Base-by-base conservation (phyloP, 2,888 invertebrate genomes). In the Folsomia candida region DNA sequence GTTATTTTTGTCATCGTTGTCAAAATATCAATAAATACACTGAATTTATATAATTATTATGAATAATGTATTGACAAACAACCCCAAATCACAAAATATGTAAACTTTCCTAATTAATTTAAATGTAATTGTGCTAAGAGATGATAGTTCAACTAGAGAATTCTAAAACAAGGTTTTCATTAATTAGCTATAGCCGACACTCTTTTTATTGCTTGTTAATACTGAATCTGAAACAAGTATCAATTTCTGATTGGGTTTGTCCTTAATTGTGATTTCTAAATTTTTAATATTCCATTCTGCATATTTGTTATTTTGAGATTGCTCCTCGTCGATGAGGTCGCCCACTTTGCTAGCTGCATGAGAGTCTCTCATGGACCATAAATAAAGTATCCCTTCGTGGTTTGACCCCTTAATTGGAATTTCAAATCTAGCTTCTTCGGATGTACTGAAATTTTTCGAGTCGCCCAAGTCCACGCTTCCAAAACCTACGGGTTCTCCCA, bases 401-500 rank as follows among this genome's bases (percentile, higher is more conserved):
- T 90, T 90, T 0, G 88, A 83, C 1, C 92, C 92, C 77, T 83
- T 85, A 0, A 92, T 86, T 0, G 89, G 87, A 2, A 92, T 84
- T 81, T 86, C 85, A 81, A 90, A 89, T 81, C 86, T 86, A 14
- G 89, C 90, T 9, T 80, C 82, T 28, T 84, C 79, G 1, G 84
- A 86, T 81, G 88, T 86, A 60, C 86, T 86, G 77, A 81, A 86
- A 78, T 86, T 85, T 14, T 74, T 70, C 20, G 54, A 62, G 4
- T 68, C 74, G 1, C 85, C 84, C 51, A 91, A 81, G 82, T 90
- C 88, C 72, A 91, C 86, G 2, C 84, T 84, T 65, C 85, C 84
- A 71, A 88, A 88, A 81, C 86, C 87, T 51, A 92, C 89, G 0
- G 92, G 92, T 82, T 91, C 89, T 1, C 92, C 92, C 51, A 93